Percentiles rank a stretch among this genome's conserved stretches.
phyloP scores from a whole-genome alignment of 2,888 invertebrate species.

The Sepioteuthis lessoniana region DNA sequence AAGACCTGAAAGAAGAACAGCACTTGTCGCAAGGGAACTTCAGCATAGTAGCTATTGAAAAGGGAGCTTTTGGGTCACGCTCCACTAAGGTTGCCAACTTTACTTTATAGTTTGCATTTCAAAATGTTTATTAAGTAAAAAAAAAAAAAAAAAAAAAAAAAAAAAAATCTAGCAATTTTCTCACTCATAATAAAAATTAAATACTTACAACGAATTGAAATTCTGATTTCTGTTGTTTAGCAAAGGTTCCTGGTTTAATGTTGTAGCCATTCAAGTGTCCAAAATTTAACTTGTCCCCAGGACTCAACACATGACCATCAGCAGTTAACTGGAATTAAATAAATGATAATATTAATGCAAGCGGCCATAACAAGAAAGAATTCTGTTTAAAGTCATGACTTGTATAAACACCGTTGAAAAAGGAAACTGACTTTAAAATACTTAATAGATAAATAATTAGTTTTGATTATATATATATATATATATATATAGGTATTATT shows the following conservation, averaged over 20 bases:
- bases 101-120: too few species aligned
- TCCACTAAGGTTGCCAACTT: too few species aligned
- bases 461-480: too few species aligned
- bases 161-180: not conserved
- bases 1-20: too few species aligned
- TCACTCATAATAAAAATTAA: not conserved
- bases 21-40: too few species aligned
- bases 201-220: slow-evolving; percentile 72
- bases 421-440: not conserved
- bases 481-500: too few species aligned
- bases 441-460: too few species aligned
- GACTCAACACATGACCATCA: slow-evolving; percentile 60
- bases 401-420: not conserved
- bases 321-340: not conserved
- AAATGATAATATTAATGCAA: not conserved
- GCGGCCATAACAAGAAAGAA: not conserved
- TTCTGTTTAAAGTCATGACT: not conserved
- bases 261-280: slow-evolving; percentile 76
- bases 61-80: too few species aligned
- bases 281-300: slow-evolving; percentile 75
- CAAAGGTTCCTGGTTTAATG: slow-evolving; percentile 71
- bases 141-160: too few species aligned
- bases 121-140: too few species aligned
- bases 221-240: slow-evolving; percentile 70
- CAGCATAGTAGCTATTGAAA: too few species aligned